phyloP scores from a whole-genome alignment of 2,888 invertebrate genomes.

The Latrodectus elegans region DNA sequence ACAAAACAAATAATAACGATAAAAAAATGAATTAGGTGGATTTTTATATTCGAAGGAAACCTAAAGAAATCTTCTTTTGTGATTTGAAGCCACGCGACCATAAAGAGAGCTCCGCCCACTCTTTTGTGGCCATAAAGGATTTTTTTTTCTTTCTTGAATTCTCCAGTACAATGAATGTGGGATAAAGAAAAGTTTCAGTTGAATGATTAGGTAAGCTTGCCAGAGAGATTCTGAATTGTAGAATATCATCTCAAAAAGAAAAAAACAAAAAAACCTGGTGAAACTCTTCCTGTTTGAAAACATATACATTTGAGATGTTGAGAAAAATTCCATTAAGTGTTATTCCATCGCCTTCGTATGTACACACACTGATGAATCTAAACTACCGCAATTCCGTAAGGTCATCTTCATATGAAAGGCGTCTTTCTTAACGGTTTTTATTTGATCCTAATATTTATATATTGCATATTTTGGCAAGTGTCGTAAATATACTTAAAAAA shows the following conservation, averaged over 20 bases:
- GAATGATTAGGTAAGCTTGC: slow-evolving; percentile 2
- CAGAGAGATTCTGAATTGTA: background rate
- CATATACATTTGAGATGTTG: background rate
- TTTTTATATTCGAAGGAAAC: slow-evolving; percentile 25
- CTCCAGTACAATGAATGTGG: background rate
- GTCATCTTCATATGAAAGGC: too few relatives aligned
- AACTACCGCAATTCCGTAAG: too few relatives aligned
- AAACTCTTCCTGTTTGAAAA: slow-evolving; percentile 55
- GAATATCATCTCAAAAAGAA: background rate
- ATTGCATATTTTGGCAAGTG: too few relatives aligned
- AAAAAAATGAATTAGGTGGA: slow-evolving; percentile 27
- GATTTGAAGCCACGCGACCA: slow-evolving; percentile 59
- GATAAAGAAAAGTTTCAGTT: background rate
- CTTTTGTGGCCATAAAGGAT: slow-evolving; percentile 25
- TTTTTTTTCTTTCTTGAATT: background rate
- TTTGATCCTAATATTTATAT: too few relatives aligned
- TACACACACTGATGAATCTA: too few relatives aligned
- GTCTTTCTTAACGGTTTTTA: too few relatives aligned
- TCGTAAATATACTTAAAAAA: too few relatives aligned
- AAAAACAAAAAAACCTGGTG: slow-evolving; percentile 7
- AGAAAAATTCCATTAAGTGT: too few relatives aligned
- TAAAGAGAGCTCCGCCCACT: slow-evolving; percentile 53
- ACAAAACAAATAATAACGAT: slow-evolving; percentile 2
- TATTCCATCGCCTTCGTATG: too few relatives aligned
- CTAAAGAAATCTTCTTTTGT: slow-evolving; percentile 26